Base-by-base conservation (phyloP, 2,797 vertebrate species). In the Coracias cyanogaster region DNA sequence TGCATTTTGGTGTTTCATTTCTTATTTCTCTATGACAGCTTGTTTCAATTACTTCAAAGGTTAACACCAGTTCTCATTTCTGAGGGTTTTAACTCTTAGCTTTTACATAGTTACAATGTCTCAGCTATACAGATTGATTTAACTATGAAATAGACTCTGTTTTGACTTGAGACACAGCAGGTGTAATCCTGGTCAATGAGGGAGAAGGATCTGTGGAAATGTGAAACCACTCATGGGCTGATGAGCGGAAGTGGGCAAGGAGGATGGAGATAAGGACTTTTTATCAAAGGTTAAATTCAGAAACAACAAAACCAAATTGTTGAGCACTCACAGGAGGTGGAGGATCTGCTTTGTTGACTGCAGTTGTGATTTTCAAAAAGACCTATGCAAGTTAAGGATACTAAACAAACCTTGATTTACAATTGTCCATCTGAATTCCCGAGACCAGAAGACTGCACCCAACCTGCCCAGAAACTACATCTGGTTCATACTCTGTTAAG, bases 141-240 rank as follows among this genome's bases (percentile, higher is more conserved):
- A 94, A 11, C 12, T 39, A 62, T 39, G 58, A 86, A 90, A 89
- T 6, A 81, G 58, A 65, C 14, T 67, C 31, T 69, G 12, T 49
- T 85, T 88, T 66, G 12, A 76, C 62, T 73, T 83, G 31, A 86
- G 13, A 78, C 66, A 31, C 46, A 77, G 87, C 43, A 89, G 85
- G 60, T 43, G 21, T 62, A 88, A 83, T 73, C 48, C 39, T 57
- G 70, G 55, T 88, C 87, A 93, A 17, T 90, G 41, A 67, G 1
- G 3, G 57, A 62, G 58, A 84, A 70, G 25, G 71, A 15, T 31
- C 35, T 88, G 21, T 54, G 48, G 80, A 94, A 97, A 96, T 91
- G 91, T 96, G 94, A 96, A 94, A 84, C 26, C 33, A 82, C 73
- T 95, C 54, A 76, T 3, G 20, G 41, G 41, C 19, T 78, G 65